Evolutionary conservation across 2,888 invertebrate genomes (phyloP).

Genomic region (Azorinus chamasolen): DNA sequence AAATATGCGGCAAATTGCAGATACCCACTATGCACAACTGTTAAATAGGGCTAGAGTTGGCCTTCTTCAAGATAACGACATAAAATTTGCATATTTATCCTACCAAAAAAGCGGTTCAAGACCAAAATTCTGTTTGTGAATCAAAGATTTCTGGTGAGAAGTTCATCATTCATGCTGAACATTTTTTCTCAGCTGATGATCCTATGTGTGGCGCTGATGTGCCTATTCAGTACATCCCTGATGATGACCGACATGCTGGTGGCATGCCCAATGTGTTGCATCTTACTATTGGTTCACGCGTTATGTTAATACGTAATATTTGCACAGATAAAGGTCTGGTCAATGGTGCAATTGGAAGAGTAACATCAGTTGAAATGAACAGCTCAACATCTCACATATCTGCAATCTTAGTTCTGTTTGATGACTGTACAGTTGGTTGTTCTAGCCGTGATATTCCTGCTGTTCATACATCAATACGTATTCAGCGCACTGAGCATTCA

Average conservation of each 20-base stretch:
- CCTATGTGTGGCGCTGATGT: background rate
- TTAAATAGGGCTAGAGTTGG: slow-evolving; percentile 33
- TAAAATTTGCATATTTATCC: too few species aligned
- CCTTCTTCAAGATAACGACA: too few species aligned
- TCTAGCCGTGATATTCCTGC: too few species aligned
- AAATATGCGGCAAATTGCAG: slow-evolving; percentile 45
- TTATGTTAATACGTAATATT: background rate
- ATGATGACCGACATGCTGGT: too few species aligned
- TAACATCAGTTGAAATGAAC: background rate
- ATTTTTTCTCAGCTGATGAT: background rate
- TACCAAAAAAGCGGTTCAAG: too few species aligned
- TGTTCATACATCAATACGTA: too few species aligned
- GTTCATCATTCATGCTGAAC: background rate
- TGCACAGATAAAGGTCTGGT: background rate
- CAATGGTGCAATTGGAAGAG: background rate
- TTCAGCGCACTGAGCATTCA: background rate
- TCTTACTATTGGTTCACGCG: background rate
- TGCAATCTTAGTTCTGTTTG: too few species aligned
- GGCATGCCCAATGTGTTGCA: too few species aligned
- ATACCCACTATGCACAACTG: slow-evolving; percentile 1
- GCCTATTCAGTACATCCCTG: too few species aligned
- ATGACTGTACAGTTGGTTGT: too few species aligned
- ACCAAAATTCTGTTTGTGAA: too few species aligned
- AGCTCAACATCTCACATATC: too few species aligned
- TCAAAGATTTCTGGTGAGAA: background rate